Evolutionary conservation across 2,797 vertebrate genomes (phyloP), one percentile per base, ranked within the genome.

Genomic region (Microctenopoma lineatum): DNA sequence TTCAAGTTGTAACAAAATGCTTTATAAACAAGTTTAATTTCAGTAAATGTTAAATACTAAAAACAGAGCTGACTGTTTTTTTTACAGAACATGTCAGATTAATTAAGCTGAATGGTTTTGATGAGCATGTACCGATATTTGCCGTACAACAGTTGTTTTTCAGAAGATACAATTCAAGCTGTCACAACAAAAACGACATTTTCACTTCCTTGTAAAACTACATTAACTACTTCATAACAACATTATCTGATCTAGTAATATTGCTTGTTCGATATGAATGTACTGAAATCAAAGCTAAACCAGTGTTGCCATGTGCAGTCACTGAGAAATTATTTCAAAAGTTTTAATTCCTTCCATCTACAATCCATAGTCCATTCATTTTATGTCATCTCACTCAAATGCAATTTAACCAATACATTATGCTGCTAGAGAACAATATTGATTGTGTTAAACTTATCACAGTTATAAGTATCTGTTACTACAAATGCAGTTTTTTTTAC

Each of bases 391-490:
- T 64, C 27, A 56, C 63, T 39, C 48, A 5, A 66, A 56, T 46
- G 59, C 56, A 66, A 79, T 73, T 63, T 25, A 80, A 6, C 21
- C 39, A 39, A 44, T 44, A 46, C 32, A 62, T 53, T 70, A 65
- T 34, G 53, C 36, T 61, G 70, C 45, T 29, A 55, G n/a, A 73
- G 68, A 80, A 69, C 41, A 61, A 69, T 57, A 61, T 60, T 47
- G 75, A 81, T 78, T 53, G 45, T 44, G 59, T 66, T 76, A 36
- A 50, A 57, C 73, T 61, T 11, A 59, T 58, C 2, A 44, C 45
- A 53, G 44, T 65, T 54, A 51, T 73, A 60, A 54, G 47, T 27
- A 29, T 66, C 59, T 71, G 45, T 67, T 42, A 69, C 48, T 67
- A 57, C 59, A 60, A 77, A 70, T 55, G 45, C 15, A 18, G 67